Percentiles rank a stretch among this genome's conserved stretches.
Conservation (phyloP, 2,113 vertebrate species). For the Xiphophorus maculatus region DNA sequence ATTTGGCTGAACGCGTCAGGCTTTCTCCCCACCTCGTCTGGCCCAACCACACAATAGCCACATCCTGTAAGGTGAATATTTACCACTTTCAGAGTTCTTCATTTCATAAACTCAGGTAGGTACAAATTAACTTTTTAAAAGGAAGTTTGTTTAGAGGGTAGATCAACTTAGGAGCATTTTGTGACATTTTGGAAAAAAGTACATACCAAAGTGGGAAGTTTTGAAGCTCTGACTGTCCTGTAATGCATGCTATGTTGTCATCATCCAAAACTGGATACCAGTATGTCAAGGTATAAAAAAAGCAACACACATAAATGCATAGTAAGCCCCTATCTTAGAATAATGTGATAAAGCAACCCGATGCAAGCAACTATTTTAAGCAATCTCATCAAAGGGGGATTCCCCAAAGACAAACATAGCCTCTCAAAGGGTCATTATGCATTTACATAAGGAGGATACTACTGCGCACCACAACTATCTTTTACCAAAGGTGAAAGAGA, state of each 20-base stretch:
- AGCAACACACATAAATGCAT: neutral
- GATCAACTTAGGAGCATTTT: too few species aligned
- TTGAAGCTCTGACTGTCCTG: neutral
- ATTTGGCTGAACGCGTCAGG: neutral
- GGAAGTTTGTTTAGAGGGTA: neutral
- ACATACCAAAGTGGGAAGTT: too few species aligned
- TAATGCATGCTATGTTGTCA: neutral
- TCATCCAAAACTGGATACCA: neutral
- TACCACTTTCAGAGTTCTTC: neutral
- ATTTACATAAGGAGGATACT: neutral
- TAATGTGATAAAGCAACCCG: neutral
- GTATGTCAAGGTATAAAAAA: neutral
- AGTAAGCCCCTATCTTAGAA: neutral
- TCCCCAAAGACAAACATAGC: neutral
- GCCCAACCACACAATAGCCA: constrained; percentile 7
- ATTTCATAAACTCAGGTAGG: neutral
- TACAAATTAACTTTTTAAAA: neutral
- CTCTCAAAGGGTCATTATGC: constrained; percentile 9
- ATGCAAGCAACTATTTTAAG: neutral
- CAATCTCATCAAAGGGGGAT: constrained; percentile 16
- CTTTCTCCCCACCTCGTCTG: neutral
- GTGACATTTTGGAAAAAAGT: too few species aligned
- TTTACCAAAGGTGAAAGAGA: constrained; percentile 4
- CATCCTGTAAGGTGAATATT: constrained; percentile 3
- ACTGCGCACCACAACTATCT: neutral